Evolutionary conservation across 2,797 vertebrate genomes (phyloP).

Genomic region (Helostoma temminkii): DNA sequence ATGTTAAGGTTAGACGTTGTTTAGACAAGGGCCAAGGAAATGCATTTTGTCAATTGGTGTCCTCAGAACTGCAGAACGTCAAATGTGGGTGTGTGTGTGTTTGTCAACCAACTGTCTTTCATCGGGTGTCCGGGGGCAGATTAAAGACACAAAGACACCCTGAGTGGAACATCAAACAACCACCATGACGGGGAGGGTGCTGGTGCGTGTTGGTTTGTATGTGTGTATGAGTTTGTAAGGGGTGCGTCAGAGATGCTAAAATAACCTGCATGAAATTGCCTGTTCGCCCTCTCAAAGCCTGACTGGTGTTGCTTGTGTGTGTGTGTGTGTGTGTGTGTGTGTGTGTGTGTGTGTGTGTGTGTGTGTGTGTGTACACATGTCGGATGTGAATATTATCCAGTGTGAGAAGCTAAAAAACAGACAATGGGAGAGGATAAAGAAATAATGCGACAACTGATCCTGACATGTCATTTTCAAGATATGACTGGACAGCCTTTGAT

Average conservation of each 20-base stretch:
- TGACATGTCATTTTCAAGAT: no score
- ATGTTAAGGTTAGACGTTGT: no score
- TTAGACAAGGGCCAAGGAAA: no score
- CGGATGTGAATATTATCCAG: background rate
- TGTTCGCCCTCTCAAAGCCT: constrained; percentile 4
- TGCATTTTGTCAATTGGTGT: no score
- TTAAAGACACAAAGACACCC: constrained; percentile 64
- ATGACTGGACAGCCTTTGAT: no score
- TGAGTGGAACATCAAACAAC: constrained; percentile 74
- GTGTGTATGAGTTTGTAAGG: constrained; percentile 1
- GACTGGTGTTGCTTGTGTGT: constrained; percentile 1
- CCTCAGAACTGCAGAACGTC: no score
- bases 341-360: background rate
- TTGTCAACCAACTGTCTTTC: constrained; percentile 57
- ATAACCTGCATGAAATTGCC: constrained; percentile 32
- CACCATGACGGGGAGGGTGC: background rate
- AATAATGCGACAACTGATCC: constrained; percentile 2
- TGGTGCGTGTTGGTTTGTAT: constrained; percentile 9
- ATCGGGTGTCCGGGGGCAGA: constrained; percentile 47
- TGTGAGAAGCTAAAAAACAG: constrained; percentile 13
- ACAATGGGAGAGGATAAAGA: background rate
- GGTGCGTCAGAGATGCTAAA: constrained; percentile 27
- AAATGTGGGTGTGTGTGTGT: background rate
- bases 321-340: background rate
- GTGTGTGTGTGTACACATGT: background rate